Base-by-base conservation (phyloP, 2,113 vertebrate species). In the Sylvia atricapilla region DNA sequence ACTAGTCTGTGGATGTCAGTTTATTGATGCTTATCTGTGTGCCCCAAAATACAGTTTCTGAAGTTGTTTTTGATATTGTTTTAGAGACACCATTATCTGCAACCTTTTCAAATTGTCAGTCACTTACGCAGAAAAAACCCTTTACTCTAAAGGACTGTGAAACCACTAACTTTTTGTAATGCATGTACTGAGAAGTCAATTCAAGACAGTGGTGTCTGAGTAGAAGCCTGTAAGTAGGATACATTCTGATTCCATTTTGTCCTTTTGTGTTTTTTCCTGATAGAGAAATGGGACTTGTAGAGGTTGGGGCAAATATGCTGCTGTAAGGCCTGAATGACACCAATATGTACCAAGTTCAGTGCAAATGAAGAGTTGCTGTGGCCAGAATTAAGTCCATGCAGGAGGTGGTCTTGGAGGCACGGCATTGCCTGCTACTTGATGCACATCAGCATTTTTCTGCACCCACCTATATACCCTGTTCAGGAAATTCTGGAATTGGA, bases 401-500 rank as follows among this genome's bases (percentile, higher is more conserved):
- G 4, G 69, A 47, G 20, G 30, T 60, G 68, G 43, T 7, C 66
- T 72, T 77, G 44, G 59, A 72, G 62, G 49, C 15, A 4, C 37
- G 47, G 24, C 0, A 0, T 33, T 84, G 52, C 28, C 39, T 8
- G 1, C 28, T 72, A 1, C 18, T 15, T 55, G 23, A 55, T 50
- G 23, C 13, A 30, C 14, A 63, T 23, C 49, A 47, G 16, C 20
- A 2, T 53, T 91, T 68, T 93, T 52, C 53, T 72, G 16, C 50
- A 20, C 22, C 12, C 0, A 2, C 14, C 24, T 24, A 1, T 0
- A 2, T 20, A 7, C 11, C 8, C 4, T 14, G 3, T 66, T 77
- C 16, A 37, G 28, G 31, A 43, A 25, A 74, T 70, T 74, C 24
- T 84, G 31, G 37, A 53, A 21, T 5, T 58, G 41, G 22, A 52